Evolutionary conservation across 2,113 vertebrate species (phyloP).

Genomic region (Lophura nycthemera): DNA sequence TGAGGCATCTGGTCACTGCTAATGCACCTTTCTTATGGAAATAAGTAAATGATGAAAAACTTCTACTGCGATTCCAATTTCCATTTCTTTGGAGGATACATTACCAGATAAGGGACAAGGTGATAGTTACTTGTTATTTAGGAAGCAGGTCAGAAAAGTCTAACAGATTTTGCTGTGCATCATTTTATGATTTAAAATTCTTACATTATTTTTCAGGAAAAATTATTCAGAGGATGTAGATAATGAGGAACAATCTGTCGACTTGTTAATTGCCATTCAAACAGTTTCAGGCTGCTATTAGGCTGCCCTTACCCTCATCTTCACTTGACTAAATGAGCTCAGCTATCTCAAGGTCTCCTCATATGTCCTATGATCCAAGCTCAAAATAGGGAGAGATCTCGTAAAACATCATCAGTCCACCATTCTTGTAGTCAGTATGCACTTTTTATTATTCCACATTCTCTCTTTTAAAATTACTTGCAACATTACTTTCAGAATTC

Average conservation of each 20-base stretch:
- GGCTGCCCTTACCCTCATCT: neutral
- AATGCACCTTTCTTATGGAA: neutral
- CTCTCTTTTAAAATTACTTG: neutral
- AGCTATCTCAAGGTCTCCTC: neutral
- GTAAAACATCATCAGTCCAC: neutral
- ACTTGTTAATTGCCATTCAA: neutral
- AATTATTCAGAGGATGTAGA: neutral
- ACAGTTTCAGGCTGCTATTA: neutral
- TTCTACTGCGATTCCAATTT: neutral
- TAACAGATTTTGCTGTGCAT: neutral
- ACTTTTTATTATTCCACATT: neutral
- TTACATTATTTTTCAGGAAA: neutral
- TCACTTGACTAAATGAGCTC: neutral
- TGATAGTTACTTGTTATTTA: neutral
- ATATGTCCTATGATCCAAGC: neutral
- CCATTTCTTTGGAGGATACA: neutral
- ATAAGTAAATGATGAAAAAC: neutral
- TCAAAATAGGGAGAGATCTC: neutral
- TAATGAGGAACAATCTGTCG: constrained; percentile 7
- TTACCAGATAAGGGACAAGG: neutral
- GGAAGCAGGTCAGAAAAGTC: neutral
- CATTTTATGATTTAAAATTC: neutral
- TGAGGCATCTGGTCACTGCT: neutral
- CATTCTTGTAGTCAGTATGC: neutral
- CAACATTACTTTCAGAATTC: neutral